These are phyloP conservation scores for Rhodeus uyekii DNA, from an alignment of 2,797 vertebrate genomes.

Conservation along the genomic window DNA sequence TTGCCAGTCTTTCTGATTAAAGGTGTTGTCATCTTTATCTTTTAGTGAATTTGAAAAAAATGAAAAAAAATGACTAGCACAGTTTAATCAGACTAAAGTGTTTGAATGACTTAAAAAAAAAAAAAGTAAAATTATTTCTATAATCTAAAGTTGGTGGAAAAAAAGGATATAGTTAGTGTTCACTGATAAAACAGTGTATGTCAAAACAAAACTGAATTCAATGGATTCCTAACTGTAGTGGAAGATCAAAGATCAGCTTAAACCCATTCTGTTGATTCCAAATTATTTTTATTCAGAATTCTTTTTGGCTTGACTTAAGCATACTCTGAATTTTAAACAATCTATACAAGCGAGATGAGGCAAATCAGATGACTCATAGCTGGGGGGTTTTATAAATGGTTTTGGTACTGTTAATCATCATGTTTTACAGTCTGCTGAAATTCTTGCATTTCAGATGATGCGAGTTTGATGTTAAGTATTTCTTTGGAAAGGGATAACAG, in stretches of 20 bases:
- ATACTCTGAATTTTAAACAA: background rate
- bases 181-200: background rate
- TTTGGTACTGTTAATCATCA: background rate
- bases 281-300: background rate
- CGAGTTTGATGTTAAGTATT: background rate
- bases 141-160: too few relatives aligned
- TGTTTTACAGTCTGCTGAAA: background rate
- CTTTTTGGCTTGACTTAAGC: background rate
- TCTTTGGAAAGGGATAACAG: background rate
- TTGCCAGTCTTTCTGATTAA: background rate
- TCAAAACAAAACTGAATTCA: background rate
- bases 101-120: too few relatives aligned
- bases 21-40: background rate
- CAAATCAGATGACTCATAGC: conserved; percentile 20
- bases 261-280: background rate
- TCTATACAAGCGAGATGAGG: background rate
- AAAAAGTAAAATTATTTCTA: too few relatives aligned
- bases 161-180: background rate
- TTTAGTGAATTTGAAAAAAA: background rate
- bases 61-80: too few relatives aligned
- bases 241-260: background rate
- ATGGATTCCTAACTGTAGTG: background rate
- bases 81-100: too few relatives aligned
- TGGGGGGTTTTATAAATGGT: background rate
- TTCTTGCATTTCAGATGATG: background rate